A percentile compares a stretch with the other conserved stretches of the same genome.
Conservation (phyloP, 2,888 invertebrate species). For the Pilophorus perplexus region DNA sequence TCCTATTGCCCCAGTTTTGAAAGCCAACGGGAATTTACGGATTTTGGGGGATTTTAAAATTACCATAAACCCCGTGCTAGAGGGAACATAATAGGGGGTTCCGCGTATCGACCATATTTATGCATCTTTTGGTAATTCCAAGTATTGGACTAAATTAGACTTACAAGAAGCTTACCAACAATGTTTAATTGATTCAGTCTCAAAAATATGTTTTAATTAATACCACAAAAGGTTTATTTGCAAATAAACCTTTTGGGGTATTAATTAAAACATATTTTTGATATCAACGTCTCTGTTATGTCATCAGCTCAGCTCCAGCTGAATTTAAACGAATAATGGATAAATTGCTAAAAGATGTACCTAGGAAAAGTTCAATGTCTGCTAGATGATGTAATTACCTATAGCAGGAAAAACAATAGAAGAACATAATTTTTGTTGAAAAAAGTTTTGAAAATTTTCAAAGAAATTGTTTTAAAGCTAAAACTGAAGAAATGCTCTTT, state of each 20-base stretch:
- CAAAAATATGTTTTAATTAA: slow-evolving; percentile 48
- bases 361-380: slow-evolving; percentile 5
- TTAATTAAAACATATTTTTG: no score
- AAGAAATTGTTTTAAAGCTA: slow-evolving; percentile 9
- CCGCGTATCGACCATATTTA: slow-evolving; percentile 47
- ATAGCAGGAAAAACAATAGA: background rate
- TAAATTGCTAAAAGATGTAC: background rate
- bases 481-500: slow-evolving; percentile 23
- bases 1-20: slow-evolving; percentile 51
- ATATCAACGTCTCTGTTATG: slow-evolving; percentile 48
- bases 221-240: slow-evolving; percentile 51
- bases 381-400: background rate
- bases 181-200: slow-evolving; percentile 29
- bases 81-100: slow-evolving; percentile 48
- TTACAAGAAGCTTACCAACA: slow-evolving; percentile 27
- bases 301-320: slow-evolving; percentile 47
- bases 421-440: slow-evolving; percentile 7
- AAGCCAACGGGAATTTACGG: slow-evolving; percentile 50
- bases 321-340: slow-evolving; percentile 38
- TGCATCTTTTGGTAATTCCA: no score
- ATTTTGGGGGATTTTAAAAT: slow-evolving; percentile 51
- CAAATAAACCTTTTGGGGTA: no score
- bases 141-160: background rate
- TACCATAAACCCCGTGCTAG: slow-evolving; percentile 50
- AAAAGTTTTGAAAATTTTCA: background rate